Evolutionary conservation across 2,797 vertebrate genomes (phyloP).

Genomic region (Discoglossus pictus): DNA sequence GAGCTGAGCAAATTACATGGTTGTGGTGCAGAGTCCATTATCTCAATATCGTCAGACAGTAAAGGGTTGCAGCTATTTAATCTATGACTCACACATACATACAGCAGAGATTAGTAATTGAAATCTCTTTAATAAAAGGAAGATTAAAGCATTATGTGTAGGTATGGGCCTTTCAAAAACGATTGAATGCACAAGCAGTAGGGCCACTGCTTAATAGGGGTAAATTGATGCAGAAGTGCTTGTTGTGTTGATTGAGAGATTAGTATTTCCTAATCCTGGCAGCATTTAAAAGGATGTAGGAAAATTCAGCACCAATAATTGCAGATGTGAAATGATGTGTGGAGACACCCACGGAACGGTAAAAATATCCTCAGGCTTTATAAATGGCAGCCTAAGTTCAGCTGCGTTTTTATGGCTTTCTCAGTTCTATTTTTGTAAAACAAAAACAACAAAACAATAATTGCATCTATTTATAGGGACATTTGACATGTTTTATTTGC

Average conservation of each 20-base stretch:
- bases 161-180: slow-evolving; percentile 8
- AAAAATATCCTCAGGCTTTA: slow-evolving; percentile 7
- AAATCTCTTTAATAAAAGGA: slow-evolving; percentile 18
- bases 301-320: slow-evolving; percentile 18
- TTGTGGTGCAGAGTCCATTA: too few species aligned
- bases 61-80: neutral
- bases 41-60: neutral
- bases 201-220: slow-evolving; percentile 5
- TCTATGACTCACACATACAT: slow-evolving; percentile 10
- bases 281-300: slow-evolving; percentile 19
- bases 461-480: too few species aligned
- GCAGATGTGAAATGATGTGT: slow-evolving; percentile 4
- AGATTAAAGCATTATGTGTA: slow-evolving; percentile 11
- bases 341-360: slow-evolving; percentile 9
- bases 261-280: neutral
- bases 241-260: slow-evolving; percentile 36
- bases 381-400: too few species aligned
- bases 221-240: slow-evolving; percentile 13
- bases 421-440: too few species aligned
- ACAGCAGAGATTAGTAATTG: neutral
- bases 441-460: too few species aligned
- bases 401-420: too few species aligned
- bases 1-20: too few species aligned
- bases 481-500: too few species aligned
- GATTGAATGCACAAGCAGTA: neutral